Percentiles rank a stretch among this genome's conserved stretches.
Conservation (phyloP, 2,113 vertebrate species). For the Ahaetulla prasina region DNA sequence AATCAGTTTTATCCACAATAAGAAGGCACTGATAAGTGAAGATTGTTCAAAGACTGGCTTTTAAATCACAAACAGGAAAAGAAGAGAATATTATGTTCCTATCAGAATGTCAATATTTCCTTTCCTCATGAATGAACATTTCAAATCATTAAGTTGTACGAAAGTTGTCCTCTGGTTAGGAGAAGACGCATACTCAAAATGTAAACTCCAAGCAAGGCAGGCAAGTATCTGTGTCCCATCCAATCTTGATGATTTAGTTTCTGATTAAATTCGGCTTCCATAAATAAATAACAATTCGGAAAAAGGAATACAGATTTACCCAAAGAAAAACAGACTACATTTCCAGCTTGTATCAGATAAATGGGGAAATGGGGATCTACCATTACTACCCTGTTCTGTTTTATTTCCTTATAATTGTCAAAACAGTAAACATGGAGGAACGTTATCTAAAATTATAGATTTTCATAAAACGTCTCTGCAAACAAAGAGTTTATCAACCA, state of each 20-base stretch:
- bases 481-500: neutral
- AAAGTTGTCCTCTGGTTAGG: neutral
- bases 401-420: neutral
- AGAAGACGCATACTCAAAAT: neutral
- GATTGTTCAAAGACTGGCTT: neutral
- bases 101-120: neutral
- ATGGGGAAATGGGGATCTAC: neutral
- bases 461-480: neutral
- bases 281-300: neutral
- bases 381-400: neutral
- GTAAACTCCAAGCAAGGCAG: neutral
- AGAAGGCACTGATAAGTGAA: conserved; percentile 5
- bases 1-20: conserved; percentile 25
- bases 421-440: conserved; percentile 2
- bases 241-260: neutral
- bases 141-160: neutral
- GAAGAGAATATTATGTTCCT: neutral
- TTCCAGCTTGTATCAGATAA: neutral
- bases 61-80: neutral
- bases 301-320: neutral
- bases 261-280: neutral
- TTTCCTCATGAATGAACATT: conserved; percentile 8
- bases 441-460: neutral
- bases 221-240: neutral
- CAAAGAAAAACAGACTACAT: neutral